Conservation (phyloP, 2,797 vertebrate species). For the Clamator glandarius region DNA sequence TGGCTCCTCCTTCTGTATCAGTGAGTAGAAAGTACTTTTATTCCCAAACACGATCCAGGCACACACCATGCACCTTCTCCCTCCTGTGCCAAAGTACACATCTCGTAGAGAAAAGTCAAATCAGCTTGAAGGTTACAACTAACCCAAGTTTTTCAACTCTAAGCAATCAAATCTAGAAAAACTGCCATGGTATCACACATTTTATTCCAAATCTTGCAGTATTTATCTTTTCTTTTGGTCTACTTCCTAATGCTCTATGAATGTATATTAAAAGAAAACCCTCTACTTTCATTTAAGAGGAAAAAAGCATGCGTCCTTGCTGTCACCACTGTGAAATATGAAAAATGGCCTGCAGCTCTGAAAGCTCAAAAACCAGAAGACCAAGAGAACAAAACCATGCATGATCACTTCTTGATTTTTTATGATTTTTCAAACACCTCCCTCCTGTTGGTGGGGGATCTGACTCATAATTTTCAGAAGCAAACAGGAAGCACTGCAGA, state of each 20-base stretch:
- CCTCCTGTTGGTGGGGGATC: conserved; percentile 49
- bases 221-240: not conserved
- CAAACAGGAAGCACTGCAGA: conserved; percentile 61
- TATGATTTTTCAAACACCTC: not conserved
- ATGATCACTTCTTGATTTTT: not conserved
- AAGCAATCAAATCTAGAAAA: not conserved
- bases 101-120: not conserved
- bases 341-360: not conserved
- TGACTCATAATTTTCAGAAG: conserved; percentile 64
- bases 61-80: not conserved
- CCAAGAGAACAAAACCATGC: not conserved
- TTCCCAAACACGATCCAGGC: not conserved
- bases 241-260: not conserved
- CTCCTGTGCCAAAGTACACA: not conserved
- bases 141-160: not conserved
- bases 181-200: not conserved
- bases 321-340: not conserved
- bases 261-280: not conserved
- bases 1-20: not conserved
- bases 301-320: not conserved
- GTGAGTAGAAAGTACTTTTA: not conserved
- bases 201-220: not conserved
- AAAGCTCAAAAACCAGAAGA: not conserved
- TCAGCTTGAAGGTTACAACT: not conserved
- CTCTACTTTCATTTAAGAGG: not conserved